Percentiles rank a stretch among this genome's conserved stretches.
Conservation (phyloP, 2,888 invertebrate genomes). For the Leptinotarsa juncta region DNA sequence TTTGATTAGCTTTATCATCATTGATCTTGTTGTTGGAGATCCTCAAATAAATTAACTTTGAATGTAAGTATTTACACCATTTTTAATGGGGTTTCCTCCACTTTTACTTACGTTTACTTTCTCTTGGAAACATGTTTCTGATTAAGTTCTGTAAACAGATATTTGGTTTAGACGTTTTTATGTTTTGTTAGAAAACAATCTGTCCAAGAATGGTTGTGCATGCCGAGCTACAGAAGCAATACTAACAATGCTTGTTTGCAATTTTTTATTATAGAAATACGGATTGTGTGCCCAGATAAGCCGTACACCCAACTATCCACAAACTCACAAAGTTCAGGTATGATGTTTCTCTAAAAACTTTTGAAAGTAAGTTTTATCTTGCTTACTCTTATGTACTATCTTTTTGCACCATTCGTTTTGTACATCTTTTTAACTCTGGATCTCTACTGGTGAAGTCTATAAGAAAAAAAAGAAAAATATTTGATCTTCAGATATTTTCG, state of each 20-base stretch:
- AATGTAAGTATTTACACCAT: too few relatives aligned
- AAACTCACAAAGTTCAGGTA: slow-evolving; percentile 82
- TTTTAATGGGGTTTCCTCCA: too few relatives aligned
- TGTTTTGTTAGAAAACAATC: slow-evolving; percentile 37
- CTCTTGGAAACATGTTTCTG: too few relatives aligned
- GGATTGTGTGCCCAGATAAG: slow-evolving; percentile 83
- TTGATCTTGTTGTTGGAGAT: background rate
- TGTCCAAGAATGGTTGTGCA: slow-evolving; percentile 50
- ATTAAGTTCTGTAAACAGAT: background rate
- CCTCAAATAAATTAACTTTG: too few relatives aligned
- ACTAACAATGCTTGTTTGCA: slow-evolving; percentile 66
- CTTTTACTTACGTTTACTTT: too few relatives aligned
- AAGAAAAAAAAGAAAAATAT: slow-evolving; percentile 1
- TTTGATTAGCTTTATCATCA: background rate
- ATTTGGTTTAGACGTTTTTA: background rate
- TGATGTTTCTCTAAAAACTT: slow-evolving; percentile 37
- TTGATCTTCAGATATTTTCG: background rate
- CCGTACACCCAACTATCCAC: slow-evolving; percentile 80
- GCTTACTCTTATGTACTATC: background rate
- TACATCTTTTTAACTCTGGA: slow-evolving; percentile 9
- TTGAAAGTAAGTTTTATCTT: slow-evolving; percentile 30
- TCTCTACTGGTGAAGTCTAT: background rate
- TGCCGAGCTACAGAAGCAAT: slow-evolving; percentile 56
- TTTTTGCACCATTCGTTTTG: slow-evolving; percentile 9
- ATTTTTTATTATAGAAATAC: slow-evolving; percentile 73